phyloP scores from a whole-genome alignment of 1,140 invertebrate genomes.

The Drosophila teissieri region DNA sequence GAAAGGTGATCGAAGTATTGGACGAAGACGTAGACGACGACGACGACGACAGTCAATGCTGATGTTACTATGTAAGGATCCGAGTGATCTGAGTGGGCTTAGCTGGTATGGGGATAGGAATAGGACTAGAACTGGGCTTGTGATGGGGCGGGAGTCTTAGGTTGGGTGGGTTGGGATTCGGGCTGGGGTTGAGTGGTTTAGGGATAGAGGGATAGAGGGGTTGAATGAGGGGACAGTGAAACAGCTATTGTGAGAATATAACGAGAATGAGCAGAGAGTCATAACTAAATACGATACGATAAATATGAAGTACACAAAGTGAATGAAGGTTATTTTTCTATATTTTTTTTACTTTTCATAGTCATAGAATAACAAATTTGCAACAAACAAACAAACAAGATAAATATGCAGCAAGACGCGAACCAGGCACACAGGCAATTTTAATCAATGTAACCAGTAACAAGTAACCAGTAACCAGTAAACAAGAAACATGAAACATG shows the following conservation, averaged over 20 bases:
- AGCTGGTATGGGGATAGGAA: constrained; percentile 14
- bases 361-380: constrained; percentile 83
- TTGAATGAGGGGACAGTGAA: constrained; percentile 10
- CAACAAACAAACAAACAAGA: constrained; percentile 31
- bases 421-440: constrained; percentile 35
- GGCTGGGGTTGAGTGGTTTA: constrained; percentile 29
- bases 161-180: constrained; percentile 13
- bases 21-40: constrained; percentile 5
- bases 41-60: constrained; percentile 67
- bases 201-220: no score
- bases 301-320: constrained; percentile 74
- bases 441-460: constrained; percentile 33
- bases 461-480: constrained; percentile 23
- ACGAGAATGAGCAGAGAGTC: constrained; percentile 30
- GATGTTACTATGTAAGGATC: constrained; percentile 75
- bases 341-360: constrained; percentile 84
- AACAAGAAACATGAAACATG: no score
- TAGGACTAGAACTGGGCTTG: constrained; percentile 15
- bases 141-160: constrained; percentile 17
- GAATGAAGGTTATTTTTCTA: constrained; percentile 83
- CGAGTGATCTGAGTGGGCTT: constrained; percentile 5
- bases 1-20: neutral
- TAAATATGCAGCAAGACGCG: constrained; percentile 28
- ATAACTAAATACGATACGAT: constrained; percentile 49
- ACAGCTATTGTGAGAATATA: constrained; percentile 65